These are phyloP conservation scores for Eledone cirrhosa DNA, from an alignment of 2,888 invertebrate species.

Conservation along the genomic window DNA sequence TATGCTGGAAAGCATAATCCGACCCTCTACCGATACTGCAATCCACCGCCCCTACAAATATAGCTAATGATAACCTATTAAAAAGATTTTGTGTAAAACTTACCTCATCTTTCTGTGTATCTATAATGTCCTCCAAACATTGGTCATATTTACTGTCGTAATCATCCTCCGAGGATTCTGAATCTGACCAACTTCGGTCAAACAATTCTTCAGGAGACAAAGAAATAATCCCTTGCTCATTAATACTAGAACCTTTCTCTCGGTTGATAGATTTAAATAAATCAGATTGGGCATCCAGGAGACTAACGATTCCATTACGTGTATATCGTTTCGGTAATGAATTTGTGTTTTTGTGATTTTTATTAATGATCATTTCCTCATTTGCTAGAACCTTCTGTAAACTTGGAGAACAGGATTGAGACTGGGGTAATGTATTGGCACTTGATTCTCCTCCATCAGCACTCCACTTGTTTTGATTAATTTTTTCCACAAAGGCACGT, in stretches of 20 bases:
- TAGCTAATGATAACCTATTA: no score
- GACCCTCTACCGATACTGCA: no score
- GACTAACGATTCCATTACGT: conserved; percentile 22
- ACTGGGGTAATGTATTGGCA: conserved; percentile 5
- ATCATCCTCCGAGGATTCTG: conserved; percentile 50
- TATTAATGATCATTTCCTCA: background rate
- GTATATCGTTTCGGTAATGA: background rate
- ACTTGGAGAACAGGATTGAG: background rate
- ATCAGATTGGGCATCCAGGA: background rate
- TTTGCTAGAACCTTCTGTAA: background rate
- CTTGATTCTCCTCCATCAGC: conserved; percentile 24
- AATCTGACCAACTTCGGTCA: conserved; percentile 58
- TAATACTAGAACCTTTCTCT: conserved; percentile 1
- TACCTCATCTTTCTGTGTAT: conserved; percentile 11
- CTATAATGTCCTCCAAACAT: conserved; percentile 29
- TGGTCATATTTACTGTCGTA: conserved; percentile 44
- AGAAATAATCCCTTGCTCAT: conserved; percentile 21
- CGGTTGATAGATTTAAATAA: background rate
- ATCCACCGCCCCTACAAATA: no score
- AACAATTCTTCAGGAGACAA: conserved; percentile 51
- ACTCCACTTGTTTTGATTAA: conserved; percentile 33
- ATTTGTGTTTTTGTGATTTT: background rate
- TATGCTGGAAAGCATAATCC: no score
- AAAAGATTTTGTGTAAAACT: no score
- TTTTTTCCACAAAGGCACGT: conserved; percentile 41